Evolutionary conservation across 2,113 vertebrate genomes (phyloP), one percentile per base, ranked within the genome.

Genomic region (Haplotaxodon microlepis): DNA sequence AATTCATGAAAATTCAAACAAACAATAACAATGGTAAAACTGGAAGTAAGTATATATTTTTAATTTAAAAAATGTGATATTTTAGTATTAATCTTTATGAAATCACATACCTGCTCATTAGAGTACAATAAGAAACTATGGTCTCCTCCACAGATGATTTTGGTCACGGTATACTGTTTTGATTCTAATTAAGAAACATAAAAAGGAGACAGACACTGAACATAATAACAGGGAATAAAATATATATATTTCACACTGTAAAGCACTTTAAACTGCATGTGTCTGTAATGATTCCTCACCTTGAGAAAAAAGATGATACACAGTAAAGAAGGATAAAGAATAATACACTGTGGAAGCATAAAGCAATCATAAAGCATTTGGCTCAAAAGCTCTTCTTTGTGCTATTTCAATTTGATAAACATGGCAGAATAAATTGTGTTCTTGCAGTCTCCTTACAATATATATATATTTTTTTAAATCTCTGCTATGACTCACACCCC

Each of bases 71-170:
- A 63, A 63, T 0, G 29, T 42, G 36, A 14, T 6, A 73, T 73
- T 17, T 45, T 17, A 27, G 38, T 19, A 7, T 34, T 29, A 34
- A 47, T 24, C 10, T 31, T 45, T 16, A 53, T 42, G 6, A 24
- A 57, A 54, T 24, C 24, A 40, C 92, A 96, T 97, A 99, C 98
- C 97, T 98, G 97, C 1, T 96, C 95, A 92, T 96, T 95, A 61
- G 98, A 97, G 89, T 97, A 98, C 93, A 99, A 95, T 79, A 99
- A 95, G 95, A 99, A 99, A 54, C 97, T 98, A 85, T 99, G 98
- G 95, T 99, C 98, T 92, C 98, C 98, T 94, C 99, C 99, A 94
- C 97, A 98, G 94, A 98, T 97, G 91, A 99, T 97, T 93, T 97
- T 98, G 92, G 97, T 97, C 94, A 99, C 97, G 83, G 96, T 93